Evolutionary conservation across 2,888 invertebrate species (phyloP), one percentile per base, ranked within the genome.

Genomic region (Harmothoe impar): DNA sequence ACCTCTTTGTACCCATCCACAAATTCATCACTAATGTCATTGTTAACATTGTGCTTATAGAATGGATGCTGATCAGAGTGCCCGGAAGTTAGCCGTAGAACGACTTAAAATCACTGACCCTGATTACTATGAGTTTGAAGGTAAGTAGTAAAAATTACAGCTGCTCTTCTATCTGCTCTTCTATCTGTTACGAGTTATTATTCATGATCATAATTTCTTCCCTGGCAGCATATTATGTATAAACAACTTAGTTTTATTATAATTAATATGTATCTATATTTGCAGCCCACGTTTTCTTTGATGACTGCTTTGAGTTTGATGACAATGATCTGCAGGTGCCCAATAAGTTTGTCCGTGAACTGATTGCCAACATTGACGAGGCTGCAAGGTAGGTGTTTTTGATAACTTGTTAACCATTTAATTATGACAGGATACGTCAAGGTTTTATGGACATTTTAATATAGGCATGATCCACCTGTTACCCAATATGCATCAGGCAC

Each of bases 241-340:
- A n/a, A n/a, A n/a, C n/a, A n/a, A n/a, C n/a, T n/a, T n/a, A n/a
- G n/a, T n/a, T n/a, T n/a, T n/a, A n/a, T n/a, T n/a, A n/a, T n/a
- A n/a, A n/a, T n/a, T n/a, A n/a, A n/a, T n/a, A n/a, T n/a, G n/a
- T n/a, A 3, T 43, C 43, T 43, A 7, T 31, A 5, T 3, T 77
- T 77, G 1, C 77, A 99, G 99, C 99, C 92, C 99, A 99, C 95
- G 98, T 99, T 93, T 99, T 98, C 96, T 98, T 99, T 96, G 99
- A 99, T 96, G 99, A 99, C 96, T 99, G 99, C 3, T 99, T 98
- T 96, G 99, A 99, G 97, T 97, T 98, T 93, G 97, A 97, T 91
- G 97, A 98, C 95, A 98, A 98, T 96, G 98, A 98, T 54, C 95
- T 97, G 98, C 98, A 98, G 96, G 97, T 97, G 93, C 98, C 99